Conservation (phyloP, 2,113 vertebrate species). For the Natator depressus region DNA sequence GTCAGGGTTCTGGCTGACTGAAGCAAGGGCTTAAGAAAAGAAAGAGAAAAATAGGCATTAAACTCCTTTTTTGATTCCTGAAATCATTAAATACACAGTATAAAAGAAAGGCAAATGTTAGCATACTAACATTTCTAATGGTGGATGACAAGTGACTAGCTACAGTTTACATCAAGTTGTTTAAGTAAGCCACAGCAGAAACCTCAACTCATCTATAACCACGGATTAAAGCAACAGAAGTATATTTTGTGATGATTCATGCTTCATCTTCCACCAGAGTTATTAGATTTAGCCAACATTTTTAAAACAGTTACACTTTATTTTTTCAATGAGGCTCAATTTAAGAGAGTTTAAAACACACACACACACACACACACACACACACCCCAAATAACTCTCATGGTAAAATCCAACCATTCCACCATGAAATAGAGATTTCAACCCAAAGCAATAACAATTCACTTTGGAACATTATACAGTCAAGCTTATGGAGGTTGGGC, state of each 20-base stretch:
- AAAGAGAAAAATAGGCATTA: background rate
- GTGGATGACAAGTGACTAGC: background rate
- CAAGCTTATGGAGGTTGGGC: background rate
- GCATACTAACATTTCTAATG: background rate
- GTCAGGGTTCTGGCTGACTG: background rate
- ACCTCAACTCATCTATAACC: background rate
- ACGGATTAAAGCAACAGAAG: background rate
- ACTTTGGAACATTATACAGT: background rate
- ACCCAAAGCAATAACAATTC: background rate
- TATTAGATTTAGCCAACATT: constrained; percentile 30
- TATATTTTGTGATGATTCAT: constrained; percentile 7
- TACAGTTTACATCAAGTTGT: background rate
- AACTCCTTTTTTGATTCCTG: background rate
- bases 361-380: background rate
- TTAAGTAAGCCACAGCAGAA: constrained; percentile 10
- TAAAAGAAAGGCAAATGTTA: background rate
- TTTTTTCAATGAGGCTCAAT: background rate
- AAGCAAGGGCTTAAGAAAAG: background rate
- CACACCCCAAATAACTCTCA: background rate
- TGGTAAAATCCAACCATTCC: background rate
- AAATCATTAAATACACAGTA: constrained; percentile 8
- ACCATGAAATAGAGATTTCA: background rate
- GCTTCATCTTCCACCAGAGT: constrained; percentile 22
- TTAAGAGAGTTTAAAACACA: constrained; percentile 23
- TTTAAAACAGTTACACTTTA: constrained; percentile 16